Evolutionary conservation across 1,140 invertebrate genomes (phyloP), one percentile per base, ranked within the genome.

Genomic region (Bicyclus anynana): DNA sequence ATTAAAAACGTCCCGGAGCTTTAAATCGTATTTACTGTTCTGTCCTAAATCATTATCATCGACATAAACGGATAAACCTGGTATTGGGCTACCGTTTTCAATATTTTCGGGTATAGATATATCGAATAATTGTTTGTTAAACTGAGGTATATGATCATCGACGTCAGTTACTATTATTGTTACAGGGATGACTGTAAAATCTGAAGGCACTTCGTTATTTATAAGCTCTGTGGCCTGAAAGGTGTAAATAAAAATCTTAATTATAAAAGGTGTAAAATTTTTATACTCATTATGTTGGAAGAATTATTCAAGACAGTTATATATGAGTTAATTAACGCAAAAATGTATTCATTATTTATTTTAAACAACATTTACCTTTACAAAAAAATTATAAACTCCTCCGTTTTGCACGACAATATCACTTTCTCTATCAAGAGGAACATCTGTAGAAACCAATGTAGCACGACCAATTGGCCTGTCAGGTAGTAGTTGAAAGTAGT

Each of bases 111-210:
- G 91, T 37, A 97, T 93, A 0, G 91, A 93, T 12, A 95, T 90
- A 63, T 91, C 90, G 54, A 94, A 95, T 2, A 90, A 74, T 0
- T 91, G 77, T 56, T 91, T 86, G 65, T 93, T 95, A 67, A 98
- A 98, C 37, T 91, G 80, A 0, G 96, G 96, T 20, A 91, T 84
- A 59, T 97, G 93, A 75, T 97, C 96, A 69, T 97, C 96, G 0
- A 94, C 92, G 74, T 97, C 96, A 0, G 93, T 94, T 5, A 97
- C 93, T 1, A 96, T 93, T 20, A 97, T 93, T 0, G 94, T 94
- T 0, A 97, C 87, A 9, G 92, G 90, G 0, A 94, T 93, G 0
- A 90, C 89, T 0, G 92, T 90, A 2, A 90, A 91, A 62, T 95
- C 94, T 0, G 91, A 92, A 3, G 93, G 92, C 20, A 93, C 90